phyloP scores from a whole-genome alignment of 2,888 invertebrate genomes.

The Candidula unifasciata region DNA sequence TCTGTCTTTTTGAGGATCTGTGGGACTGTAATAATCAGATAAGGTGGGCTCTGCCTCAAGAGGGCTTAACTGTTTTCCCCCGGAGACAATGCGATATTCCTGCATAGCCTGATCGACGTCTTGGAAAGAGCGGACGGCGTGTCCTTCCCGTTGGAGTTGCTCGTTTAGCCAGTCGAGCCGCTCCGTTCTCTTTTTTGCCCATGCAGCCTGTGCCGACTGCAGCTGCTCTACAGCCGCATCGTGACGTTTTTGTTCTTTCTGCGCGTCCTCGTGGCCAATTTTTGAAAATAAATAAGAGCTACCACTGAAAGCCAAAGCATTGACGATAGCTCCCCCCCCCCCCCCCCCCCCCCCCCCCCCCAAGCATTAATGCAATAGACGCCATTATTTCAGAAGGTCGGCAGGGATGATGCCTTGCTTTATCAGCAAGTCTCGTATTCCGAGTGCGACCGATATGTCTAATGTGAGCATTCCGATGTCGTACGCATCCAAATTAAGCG shows the following conservation, averaged over 20 bases:
- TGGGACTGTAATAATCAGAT: neutral
- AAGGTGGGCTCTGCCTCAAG: neutral
- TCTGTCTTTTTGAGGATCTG: neutral
- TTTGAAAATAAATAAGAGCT: too few species aligned
- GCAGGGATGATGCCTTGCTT: too few species aligned
- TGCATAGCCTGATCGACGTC: constrained; percentile 16
- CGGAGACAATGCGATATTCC: neutral
- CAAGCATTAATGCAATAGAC: too few species aligned
- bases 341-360: too few species aligned
- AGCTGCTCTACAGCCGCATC: constrained; percentile 20
- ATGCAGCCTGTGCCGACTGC: neutral
- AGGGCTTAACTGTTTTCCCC: neutral
- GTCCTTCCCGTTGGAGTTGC: neutral
- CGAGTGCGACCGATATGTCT: too few species aligned
- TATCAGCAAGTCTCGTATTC: too few species aligned
- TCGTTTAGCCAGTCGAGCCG: constrained; percentile 2
- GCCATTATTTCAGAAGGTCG: too few species aligned
- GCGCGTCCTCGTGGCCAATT: too few species aligned
- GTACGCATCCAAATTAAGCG: too few species aligned
- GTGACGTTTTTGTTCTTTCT: neutral
- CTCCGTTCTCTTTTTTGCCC: neutral
- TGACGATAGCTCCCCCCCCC: too few species aligned
- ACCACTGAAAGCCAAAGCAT: too few species aligned
- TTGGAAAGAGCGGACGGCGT: constrained; percentile 13
- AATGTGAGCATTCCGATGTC: too few species aligned